Evolutionary conservation across 2,797 vertebrate species (phyloP).

Genomic region (Poeciliopsis presidionis): DNA sequence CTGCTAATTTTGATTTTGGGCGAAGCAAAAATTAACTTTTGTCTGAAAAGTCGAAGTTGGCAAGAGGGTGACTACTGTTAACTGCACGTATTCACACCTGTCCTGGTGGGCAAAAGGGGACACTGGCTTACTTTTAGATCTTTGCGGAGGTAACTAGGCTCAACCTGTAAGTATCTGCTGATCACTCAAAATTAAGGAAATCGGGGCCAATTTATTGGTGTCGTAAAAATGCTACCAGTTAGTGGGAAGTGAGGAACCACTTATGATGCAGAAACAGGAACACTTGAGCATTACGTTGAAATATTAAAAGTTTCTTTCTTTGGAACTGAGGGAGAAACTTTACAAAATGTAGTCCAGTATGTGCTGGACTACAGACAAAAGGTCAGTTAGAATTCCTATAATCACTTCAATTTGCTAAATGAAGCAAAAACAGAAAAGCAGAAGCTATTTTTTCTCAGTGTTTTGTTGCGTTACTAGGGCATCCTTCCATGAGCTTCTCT

Average conservation of each 20-base stretch:
- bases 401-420: neutral
- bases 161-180: neutral
- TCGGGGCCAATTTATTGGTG: neutral
- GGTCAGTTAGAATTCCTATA: neutral
- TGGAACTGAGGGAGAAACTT: neutral
- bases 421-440: neutral
- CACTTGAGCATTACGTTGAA: neutral
- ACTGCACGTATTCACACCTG: too few relatives aligned
- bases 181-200: neutral
- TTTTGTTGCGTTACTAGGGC: neutral
- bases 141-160: neutral
- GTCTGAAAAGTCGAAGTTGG: neutral
- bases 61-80: neutral
- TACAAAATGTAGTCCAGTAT: neutral
- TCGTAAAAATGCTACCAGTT: neutral
- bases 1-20: neutral
- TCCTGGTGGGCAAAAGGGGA: too few relatives aligned
- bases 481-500: neutral
- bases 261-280: neutral
- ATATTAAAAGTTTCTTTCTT: neutral
- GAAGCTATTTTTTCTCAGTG: neutral
- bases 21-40: neutral
- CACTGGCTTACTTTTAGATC: neutral
- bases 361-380: neutral
- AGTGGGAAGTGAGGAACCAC: neutral